Conservation (phyloP, 2,797 vertebrate species). For the Cirrhinus mrigala region DNA sequence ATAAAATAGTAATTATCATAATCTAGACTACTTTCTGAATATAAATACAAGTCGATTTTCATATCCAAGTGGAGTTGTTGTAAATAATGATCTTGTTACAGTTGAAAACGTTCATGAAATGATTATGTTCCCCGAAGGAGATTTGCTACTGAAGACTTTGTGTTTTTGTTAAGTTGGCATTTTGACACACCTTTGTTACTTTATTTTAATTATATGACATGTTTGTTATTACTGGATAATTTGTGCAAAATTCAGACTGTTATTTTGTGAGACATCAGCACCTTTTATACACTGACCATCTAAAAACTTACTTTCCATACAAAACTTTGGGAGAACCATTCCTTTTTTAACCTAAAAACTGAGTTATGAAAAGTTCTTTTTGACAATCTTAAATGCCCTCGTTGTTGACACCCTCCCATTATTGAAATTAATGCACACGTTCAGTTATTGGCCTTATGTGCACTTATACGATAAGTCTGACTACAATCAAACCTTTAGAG, state of each 20-base stretch:
- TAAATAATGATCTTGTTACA: slow-evolving; percentile 21
- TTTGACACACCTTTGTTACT: slow-evolving; percentile 26
- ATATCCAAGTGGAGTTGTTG: slow-evolving; percentile 13
- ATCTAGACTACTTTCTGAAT: background rate
- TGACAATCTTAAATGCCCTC: slow-evolving; percentile 43
- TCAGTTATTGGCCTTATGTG: slow-evolving; percentile 56
- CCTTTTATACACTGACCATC: slow-evolving; percentile 19
- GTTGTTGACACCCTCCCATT: slow-evolving; percentile 1
- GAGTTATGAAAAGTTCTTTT: slow-evolving; percentile 2
- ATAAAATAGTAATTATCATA: background rate
- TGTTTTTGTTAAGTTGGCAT: slow-evolving; percentile 11
- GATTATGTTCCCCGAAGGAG: slow-evolving; percentile 26
- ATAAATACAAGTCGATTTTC: background rate
- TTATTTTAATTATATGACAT: background rate
- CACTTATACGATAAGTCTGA: slow-evolving; percentile 58
- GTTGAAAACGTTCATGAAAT: background rate
- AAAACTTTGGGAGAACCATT: slow-evolving; percentile 1
- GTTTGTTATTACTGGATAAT: slow-evolving; percentile 21
- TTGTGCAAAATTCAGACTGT: background rate
- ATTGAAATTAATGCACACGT: background rate
- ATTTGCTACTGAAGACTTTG: slow-evolving; percentile 24
- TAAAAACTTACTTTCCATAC: background rate
- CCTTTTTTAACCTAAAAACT: background rate
- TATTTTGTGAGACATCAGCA: slow-evolving; percentile 19
- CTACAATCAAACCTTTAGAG: slow-evolving; percentile 38